Evolutionary conservation across 2,797 vertebrate species (phyloP).

Genomic region (Thaleichthys pacificus): DNA sequence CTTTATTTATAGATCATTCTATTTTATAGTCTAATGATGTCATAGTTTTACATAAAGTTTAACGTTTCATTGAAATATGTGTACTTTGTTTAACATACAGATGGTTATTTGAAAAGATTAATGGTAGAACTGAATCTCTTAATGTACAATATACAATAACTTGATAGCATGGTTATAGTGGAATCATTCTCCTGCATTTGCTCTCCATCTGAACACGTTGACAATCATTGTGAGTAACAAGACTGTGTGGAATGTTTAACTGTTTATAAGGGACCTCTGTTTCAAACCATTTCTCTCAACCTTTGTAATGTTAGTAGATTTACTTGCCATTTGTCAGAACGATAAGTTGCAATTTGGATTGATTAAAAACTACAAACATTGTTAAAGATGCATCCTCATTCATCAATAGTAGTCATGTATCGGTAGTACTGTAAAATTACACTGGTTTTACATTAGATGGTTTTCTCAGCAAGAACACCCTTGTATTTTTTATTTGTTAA

Average conservation of each 20-base stretch:
- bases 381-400: conserved; percentile 18
- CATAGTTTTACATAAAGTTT: conserved; percentile 60
- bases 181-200: conserved; percentile 15
- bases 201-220: conserved; percentile 47
- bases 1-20: conserved; percentile 63
- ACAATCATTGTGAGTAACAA: conserved; percentile 56
- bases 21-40: conserved; percentile 62
- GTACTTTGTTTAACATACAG: conserved; percentile 37
- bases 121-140: conserved; percentile 30
- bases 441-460: conserved; percentile 28
- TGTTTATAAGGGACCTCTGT: conserved; percentile 24
- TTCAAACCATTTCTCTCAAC: conserved; percentile 12
- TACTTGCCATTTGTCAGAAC: conserved; percentile 20
- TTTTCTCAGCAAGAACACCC: conserved; percentile 24
- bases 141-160: conserved; percentile 22
- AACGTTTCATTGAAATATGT: conserved; percentile 52
- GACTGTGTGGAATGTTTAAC: conserved; percentile 27
- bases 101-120: conserved; percentile 45
- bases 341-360: conserved; percentile 1
- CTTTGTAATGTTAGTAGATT: conserved; percentile 16
- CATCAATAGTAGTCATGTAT: conserved; percentile 29
- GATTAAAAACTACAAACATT: conserved; percentile 18
- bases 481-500: conserved; percentile 26
- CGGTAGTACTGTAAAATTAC: conserved; percentile 24
- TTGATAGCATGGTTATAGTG: conserved; percentile 16